A percentile compares a stretch with the other conserved stretches of the same genome.
Conservation (phyloP, 2,113 vertebrate genomes). For the Symphodus melops region DNA sequence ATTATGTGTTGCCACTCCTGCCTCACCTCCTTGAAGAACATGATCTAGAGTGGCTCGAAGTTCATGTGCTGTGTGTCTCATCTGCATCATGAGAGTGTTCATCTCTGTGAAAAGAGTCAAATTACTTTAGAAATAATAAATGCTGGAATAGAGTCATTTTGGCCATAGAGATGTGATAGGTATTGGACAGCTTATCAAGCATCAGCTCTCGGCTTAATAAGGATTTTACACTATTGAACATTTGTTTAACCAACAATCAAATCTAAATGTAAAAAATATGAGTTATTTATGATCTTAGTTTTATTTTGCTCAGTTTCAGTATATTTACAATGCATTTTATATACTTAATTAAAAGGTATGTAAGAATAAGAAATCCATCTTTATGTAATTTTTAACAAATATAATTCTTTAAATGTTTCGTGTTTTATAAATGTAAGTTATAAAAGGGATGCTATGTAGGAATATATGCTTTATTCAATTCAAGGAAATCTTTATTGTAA, state of each 20-base stretch:
- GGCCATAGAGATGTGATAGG: background rate
- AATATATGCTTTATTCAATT: no score
- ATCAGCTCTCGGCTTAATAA: background rate
- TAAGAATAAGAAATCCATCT: background rate
- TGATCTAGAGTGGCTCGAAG: slow-evolving; percentile 77
- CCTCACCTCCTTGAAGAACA: slow-evolving; percentile 68
- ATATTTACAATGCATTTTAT: background rate
- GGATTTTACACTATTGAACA: no score
- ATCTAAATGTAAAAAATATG: no score
- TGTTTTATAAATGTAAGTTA: no score
- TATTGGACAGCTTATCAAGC: background rate
- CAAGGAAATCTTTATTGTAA: background rate
- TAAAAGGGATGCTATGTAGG: no score
- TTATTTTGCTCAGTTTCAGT: no score
- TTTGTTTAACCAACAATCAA: no score
- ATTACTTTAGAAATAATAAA: slow-evolving; percentile 13
- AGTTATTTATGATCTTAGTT: no score
- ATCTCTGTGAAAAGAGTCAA: slow-evolving; percentile 67
- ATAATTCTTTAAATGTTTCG: no score
- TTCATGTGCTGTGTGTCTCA: slow-evolving; percentile 80
- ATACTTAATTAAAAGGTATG: background rate
- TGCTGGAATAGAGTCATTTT: background rate
- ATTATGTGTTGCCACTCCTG: slow-evolving; percentile 35
- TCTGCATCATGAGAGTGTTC: slow-evolving; percentile 82
- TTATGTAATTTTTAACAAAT: no score